These are phyloP conservation scores for Mastacembelus armatus DNA, from an alignment of 2,797 vertebrate species.

Conservation along the genomic window DNA sequence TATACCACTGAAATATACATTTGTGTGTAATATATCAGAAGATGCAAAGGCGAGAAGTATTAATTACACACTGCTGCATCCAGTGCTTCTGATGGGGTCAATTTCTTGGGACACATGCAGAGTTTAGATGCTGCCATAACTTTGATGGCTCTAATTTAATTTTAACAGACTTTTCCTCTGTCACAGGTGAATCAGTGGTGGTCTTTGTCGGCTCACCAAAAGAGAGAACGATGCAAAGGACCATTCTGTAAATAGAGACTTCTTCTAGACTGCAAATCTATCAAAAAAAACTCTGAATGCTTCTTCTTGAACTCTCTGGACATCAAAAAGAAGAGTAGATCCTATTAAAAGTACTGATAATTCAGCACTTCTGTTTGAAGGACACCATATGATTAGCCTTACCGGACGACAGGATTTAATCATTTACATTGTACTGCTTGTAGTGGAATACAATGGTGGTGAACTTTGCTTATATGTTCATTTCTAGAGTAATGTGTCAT, in stretches of 20 bases:
- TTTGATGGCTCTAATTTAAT: conserved; percentile 24
- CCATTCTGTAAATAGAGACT: conserved; percentile 79
- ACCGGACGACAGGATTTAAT: conserved; percentile 61
- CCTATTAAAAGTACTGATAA: conserved; percentile 22
- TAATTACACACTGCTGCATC: background rate
- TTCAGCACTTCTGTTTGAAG: conserved; percentile 40
- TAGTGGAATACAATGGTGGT: conserved; percentile 73
- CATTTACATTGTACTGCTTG: conserved; percentile 68
- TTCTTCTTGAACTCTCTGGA: conserved; percentile 56
- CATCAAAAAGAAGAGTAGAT: conserved; percentile 38
- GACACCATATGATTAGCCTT: conserved; percentile 59
- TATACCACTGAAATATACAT: no score
- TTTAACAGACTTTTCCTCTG: conserved; percentile 25
- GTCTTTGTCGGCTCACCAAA: conserved; percentile 21
- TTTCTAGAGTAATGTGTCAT: conserved; percentile 57
- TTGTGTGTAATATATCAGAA: no score
- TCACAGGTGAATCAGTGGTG: conserved; percentile 54
- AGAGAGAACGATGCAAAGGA: conserved; percentile 43
- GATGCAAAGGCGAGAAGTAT: no score
- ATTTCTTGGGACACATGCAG: background rate
- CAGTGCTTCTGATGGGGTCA: background rate
- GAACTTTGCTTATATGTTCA: conserved; percentile 61
- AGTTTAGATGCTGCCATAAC: background rate
- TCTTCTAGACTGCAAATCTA: conserved; percentile 61
- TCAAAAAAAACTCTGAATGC: conserved; percentile 55